A percentile compares a stretch with the other conserved stretches of the same genome.
Conservation (phyloP, 2,113 vertebrate genomes). For the Planiliza haematocheilus region DNA sequence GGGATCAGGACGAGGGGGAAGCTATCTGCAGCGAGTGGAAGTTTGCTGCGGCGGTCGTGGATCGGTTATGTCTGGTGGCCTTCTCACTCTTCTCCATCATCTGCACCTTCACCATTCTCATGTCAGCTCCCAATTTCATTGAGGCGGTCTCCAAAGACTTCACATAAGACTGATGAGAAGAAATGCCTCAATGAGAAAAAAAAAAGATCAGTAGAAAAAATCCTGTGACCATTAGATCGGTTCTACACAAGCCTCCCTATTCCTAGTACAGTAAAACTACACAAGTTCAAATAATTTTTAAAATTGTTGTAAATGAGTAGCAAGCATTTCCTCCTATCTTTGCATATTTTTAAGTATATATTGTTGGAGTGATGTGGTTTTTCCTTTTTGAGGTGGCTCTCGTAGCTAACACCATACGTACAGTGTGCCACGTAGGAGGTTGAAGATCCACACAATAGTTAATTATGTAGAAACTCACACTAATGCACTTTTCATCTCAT, state of each 20-base stretch:
- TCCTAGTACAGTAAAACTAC: constrained; percentile 24
- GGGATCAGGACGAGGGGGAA: constrained; percentile 88
- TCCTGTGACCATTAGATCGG: constrained; percentile 32
- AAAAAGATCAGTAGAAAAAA: not conserved
- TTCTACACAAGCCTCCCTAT: constrained; percentile 38
- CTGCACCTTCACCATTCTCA: constrained; percentile 92
- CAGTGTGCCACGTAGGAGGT: constrained; percentile 5
- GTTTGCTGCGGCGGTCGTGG: constrained; percentile 91
- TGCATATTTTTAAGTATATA: constrained; percentile 35
- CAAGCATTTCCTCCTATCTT: constrained; percentile 17
- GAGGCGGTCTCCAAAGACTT: constrained; percentile 94
- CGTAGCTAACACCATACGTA: constrained; percentile 1
- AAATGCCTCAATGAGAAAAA: too few relatives aligned
- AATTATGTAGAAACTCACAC: constrained; percentile 59
- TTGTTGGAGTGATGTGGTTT: constrained; percentile 30
- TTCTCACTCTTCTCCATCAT: constrained; percentile 93
- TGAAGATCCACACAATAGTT: constrained; percentile 41
- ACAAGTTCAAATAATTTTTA: constrained; percentile 4
- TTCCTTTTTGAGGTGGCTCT: constrained; percentile 23
- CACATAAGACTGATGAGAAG: constrained; percentile 78
- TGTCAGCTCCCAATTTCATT: constrained; percentile 93
- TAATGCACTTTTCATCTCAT: constrained; percentile 52
- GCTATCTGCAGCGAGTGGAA: constrained; percentile 92
- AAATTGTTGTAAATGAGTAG: constrained; percentile 16
- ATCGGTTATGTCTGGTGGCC: constrained; percentile 90